phyloP scores from a whole-genome alignment of 2,113 vertebrate genomes.

The Furnarius figulus region DNA sequence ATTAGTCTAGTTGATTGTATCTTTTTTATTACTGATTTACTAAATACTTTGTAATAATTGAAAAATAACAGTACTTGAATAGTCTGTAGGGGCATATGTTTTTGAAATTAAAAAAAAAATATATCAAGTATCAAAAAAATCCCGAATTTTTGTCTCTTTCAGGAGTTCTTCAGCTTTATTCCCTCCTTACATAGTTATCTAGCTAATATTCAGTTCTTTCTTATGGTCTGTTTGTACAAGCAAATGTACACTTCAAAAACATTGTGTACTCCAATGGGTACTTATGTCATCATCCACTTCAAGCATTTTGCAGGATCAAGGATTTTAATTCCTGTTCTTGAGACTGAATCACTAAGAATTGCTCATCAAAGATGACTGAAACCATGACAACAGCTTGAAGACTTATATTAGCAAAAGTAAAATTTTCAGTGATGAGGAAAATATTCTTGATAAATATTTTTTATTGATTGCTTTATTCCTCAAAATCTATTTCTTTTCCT shows the following conservation, averaged over 20 bases:
- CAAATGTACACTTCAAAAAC: neutral
- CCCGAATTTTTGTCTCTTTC: neutral
- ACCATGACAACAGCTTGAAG: neutral
- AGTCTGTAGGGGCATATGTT: neutral
- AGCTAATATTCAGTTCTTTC: neutral
- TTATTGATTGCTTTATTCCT: neutral
- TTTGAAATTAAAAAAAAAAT: neutral
- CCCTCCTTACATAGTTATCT: neutral
- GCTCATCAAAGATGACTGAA: neutral
- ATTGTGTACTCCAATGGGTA: neutral
- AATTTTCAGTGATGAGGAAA: neutral
- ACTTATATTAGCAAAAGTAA: neutral
- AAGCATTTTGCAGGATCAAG: neutral
- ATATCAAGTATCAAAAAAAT: neutral
- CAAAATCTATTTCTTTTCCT: neutral
- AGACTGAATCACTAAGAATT: neutral
- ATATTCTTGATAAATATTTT: neutral
- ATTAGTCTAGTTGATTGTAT: neutral
- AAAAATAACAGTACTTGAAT: neutral
- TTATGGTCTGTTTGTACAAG: neutral
- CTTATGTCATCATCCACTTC: neutral
- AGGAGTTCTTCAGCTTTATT: neutral
- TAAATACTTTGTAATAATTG: neutral
- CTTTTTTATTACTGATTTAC: neutral
- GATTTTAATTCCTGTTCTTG: neutral